Conservation (phyloP, 2,888 invertebrate species). For the Synergus itoensis region DNA sequence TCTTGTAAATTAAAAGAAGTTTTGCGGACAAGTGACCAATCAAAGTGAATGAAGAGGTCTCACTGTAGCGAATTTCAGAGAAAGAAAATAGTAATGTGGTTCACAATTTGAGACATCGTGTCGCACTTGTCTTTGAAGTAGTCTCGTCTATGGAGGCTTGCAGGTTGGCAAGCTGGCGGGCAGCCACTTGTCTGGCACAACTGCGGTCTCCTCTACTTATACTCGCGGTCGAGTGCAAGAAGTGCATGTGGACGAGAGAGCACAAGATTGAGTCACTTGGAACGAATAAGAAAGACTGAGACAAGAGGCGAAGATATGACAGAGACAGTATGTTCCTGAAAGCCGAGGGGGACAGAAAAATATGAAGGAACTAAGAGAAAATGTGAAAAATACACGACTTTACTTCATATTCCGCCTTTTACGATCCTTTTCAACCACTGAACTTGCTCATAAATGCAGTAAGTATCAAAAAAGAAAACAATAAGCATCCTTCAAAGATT, state of each 20-base stretch:
- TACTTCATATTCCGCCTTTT: constrained; percentile 2
- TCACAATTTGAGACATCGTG: constrained; percentile 63
- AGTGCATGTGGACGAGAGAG: constrained; percentile 42
- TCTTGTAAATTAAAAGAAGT: neutral
- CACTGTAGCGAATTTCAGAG: too few species aligned
- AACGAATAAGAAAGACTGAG: constrained; percentile 22
- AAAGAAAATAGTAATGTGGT: too few species aligned
- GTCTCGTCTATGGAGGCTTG: constrained; percentile 62
- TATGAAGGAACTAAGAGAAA: constrained; percentile 16
- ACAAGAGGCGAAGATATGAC: constrained; percentile 4
- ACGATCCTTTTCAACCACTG: constrained; percentile 7
- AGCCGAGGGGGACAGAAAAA: constrained; percentile 19
- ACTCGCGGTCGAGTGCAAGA: constrained; percentile 46
- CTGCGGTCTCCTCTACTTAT: constrained; percentile 59
- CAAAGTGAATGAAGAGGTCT: too few species aligned
- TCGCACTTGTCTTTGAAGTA: constrained; percentile 70
- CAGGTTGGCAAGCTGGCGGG: constrained; percentile 51
- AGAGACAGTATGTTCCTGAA: constrained; percentile 7
- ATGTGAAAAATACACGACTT: constrained; percentile 19
- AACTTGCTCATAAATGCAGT: constrained; percentile 10
- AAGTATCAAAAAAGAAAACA: constrained; percentile 6
- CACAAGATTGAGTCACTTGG: constrained; percentile 21
- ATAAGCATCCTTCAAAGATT: constrained; percentile 20
- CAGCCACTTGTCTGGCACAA: constrained; percentile 60
- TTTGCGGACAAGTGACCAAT: neutral